These are phyloP conservation scores for Papilio dardanus DNA, from an alignment of 1,140 invertebrate genomes.

Conservation along the genomic window DNA sequence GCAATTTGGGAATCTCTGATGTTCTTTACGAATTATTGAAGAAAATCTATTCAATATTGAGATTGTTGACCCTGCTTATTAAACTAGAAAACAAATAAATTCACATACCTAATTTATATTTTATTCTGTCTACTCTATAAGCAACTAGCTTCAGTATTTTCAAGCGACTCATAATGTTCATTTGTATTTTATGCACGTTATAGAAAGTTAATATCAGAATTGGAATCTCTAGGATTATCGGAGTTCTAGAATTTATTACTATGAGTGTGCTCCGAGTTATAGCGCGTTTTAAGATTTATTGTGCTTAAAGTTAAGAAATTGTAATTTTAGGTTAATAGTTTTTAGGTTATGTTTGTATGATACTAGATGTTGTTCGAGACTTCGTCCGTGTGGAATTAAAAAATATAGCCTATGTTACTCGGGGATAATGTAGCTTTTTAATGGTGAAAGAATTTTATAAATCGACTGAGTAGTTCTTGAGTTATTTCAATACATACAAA, in stretches of 20 bases:
- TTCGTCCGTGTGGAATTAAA: no score
- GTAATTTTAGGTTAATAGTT: neutral
- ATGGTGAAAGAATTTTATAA: no score
- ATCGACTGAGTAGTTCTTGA: no score
- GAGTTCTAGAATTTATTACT: constrained; percentile 35
- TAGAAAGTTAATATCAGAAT: constrained; percentile 31
- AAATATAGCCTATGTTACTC: no score
- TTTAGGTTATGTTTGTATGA: neutral
- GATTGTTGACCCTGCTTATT: no score
- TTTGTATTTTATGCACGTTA: constrained; percentile 33
- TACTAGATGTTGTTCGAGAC: no score
- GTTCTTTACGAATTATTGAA: no score
- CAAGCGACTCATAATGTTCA: constrained; percentile 9
- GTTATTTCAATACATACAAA: no score
- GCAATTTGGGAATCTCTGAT: no score
- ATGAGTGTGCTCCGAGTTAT: constrained; percentile 28
- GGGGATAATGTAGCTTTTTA: no score
- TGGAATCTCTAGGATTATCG: constrained; percentile 33
- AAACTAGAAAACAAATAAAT: no score
- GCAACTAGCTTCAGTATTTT: neutral
- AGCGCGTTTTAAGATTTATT: constrained; percentile 19
- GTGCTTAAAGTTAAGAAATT: constrained; percentile 13
- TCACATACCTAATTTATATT: neutral
- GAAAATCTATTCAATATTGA: no score
- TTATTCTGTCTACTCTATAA: neutral